Evolutionary conservation across 2,888 invertebrate species (phyloP), one percentile per base, ranked within the genome.

Genomic region (Leptinotarsa juncta): DNA sequence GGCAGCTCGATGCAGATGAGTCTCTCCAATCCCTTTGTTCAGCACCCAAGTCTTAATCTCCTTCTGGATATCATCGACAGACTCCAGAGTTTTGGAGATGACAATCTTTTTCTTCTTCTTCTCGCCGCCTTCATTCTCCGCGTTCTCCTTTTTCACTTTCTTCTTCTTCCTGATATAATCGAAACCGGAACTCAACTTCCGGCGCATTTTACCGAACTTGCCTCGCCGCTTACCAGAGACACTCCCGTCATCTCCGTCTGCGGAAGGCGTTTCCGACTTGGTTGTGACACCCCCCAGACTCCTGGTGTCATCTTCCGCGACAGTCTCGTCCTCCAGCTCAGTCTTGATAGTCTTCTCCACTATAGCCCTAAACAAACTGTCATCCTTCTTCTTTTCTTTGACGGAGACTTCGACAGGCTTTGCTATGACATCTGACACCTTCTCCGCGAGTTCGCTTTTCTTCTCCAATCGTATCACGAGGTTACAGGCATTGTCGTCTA

Each of bases 21-120:
- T 97, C 88, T 98, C 97, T 10, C 98, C 98, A 51, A 97, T 93
- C 69, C 97, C 96, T 87, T 97, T 97, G 87, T 97, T 97, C 71
- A 97, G 92, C 77, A 97, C 96, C 95, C 97, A 96, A 79, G 94
- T 92, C 86, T 96, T 95, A 77, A 96, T 94, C 88, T 96, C 96
- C 82, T 93, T 93, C 79, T 94, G 93, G 71, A 96, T 94, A 86
- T 96, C 96, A 81, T 94, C 92, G 15, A 92, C 91, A 42, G 92
- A 92, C 84, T 92, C 92, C 0, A 93, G 92, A 20, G 92, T 91
- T 80, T 89, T 88, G 20, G 87, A 77, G 1, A 88, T 86, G 23
- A 89, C 88, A 77, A 88, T 86, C 80, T 79, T 81, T 72, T 77
- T 83, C 75, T 79, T 83, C 74, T 71, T 81, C 74, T 80, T 84